phyloP scores from a whole-genome alignment of 2,888 invertebrate species.

The Ethmia dodecea region DNA sequence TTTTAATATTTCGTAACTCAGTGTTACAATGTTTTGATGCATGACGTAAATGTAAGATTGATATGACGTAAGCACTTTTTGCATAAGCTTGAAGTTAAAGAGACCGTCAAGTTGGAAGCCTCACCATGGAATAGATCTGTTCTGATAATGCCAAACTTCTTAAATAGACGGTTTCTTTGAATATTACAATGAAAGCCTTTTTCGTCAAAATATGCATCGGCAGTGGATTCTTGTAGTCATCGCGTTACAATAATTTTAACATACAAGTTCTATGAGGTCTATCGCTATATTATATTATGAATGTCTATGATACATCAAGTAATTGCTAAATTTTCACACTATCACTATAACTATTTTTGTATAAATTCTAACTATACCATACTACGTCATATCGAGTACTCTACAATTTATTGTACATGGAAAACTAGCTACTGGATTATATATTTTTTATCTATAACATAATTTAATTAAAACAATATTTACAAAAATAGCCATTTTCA shows the following conservation, averaged over 20 bases:
- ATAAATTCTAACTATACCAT: constrained; percentile 70
- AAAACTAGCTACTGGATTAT: constrained; percentile 71
- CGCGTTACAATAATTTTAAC: constrained; percentile 17
- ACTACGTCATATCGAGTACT: constrained; percentile 62
- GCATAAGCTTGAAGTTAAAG: no score
- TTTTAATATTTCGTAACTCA: no score
- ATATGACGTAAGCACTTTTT: no score
- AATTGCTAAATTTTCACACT: constrained; percentile 60
- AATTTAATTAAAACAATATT: constrained; percentile 73
- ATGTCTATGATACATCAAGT: constrained; percentile 62
- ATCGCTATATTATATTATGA: constrained; percentile 22
- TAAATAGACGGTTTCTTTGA: no score
- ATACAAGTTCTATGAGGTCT: constrained; percentile 22
- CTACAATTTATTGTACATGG: constrained; percentile 75
- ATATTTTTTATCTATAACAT: constrained; percentile 64
- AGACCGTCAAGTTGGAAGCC: no score
- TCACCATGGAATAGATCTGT: no score
- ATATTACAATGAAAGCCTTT: no score
- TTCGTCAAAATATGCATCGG: background rate
- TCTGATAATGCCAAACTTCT: no score
- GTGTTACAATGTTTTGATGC: background rate
- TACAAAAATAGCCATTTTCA: constrained; percentile 72
- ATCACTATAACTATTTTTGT: constrained; percentile 64
- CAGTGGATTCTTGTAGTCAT: background rate
- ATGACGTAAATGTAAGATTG: no score